Base-by-base conservation (phyloP, 2,113 vertebrate species). In the Leptosomus discolor region DNA sequence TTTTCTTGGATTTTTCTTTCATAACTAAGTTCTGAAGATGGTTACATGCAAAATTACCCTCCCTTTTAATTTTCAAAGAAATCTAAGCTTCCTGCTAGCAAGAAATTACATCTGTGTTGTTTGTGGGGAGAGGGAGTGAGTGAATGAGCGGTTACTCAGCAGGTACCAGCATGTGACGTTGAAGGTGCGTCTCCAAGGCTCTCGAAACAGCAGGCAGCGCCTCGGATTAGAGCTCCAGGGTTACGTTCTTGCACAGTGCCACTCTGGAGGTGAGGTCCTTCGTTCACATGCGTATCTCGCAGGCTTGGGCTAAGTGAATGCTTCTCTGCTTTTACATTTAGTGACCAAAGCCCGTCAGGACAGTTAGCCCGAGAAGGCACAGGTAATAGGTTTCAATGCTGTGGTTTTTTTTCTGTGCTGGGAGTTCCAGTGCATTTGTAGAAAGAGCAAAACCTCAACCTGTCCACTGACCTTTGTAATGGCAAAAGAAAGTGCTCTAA, bases 341-440 rank as follows among this genome's bases (percentile, higher is more conserved):
- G 10, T 60, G 45, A 51, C 43, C 50, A 60, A 75, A 76, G 26
- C 17, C 14, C 50, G 60, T 30, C 1, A 30, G 15, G 16, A 54
- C 12, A 34, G 15, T 20, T 43, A 67, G 16, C 8, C n/a, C 73
- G 57, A 48, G 14, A 75, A 54, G 29, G 16, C 39, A 58, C 37
- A 71, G 36, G 54, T 41, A 34, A 14, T 14, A 23, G 0, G 0
- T 54, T 46, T 70, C 1, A 1, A 11, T 70, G 3, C 6, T 51
- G 11, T 48, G 6, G 2, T 23, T 61, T 70, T 51, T 71, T 53
- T 69, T 30, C n/a, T 75, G 15, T 65, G 12, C 39, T 32, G 27
- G 37, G 20, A 46, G 9, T 88, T 53, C 13, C 22, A 27, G 20
- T 50, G 24, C 3, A 7, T 76, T 81, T 50, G 36, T 27, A 65